Conservation (phyloP, 2,797 vertebrate species). For the Tenualosa ilisha region DNA sequence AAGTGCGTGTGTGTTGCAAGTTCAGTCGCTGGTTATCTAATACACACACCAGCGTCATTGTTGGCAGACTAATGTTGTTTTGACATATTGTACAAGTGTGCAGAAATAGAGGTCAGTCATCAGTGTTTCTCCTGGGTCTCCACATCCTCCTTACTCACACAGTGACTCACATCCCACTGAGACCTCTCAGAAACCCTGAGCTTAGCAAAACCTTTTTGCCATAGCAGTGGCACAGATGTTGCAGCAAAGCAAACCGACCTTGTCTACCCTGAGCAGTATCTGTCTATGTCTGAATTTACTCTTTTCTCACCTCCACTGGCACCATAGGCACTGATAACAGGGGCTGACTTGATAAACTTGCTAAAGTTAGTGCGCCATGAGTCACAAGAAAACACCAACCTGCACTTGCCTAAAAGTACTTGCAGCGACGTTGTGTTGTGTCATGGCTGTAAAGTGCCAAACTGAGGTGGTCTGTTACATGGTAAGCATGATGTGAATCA, state of each 20-base stretch:
- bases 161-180: not conserved
- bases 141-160: not conserved
- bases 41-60: not conserved
- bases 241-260: not conserved
- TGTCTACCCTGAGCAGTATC: not conserved
- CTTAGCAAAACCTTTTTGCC: not conserved
- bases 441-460: not conserved
- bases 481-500: not conserved
- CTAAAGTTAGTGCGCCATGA: not conserved
- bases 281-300: not conserved
- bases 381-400: not conserved
- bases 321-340: not conserved
- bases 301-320: not conserved
- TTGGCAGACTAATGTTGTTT: slow-evolving; percentile 17
- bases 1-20: not conserved
- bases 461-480: not conserved
- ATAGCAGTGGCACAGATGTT: not conserved
- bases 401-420: not conserved
- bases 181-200: not conserved
- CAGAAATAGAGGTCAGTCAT: not conserved
- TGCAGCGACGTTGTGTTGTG: not conserved
- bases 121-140: not conserved
- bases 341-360: not conserved
- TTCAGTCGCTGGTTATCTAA: not conserved
- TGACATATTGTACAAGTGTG: not conserved